Base-by-base conservation (phyloP, 2,888 invertebrate genomes). In the Apotomis turbidana region DNA sequence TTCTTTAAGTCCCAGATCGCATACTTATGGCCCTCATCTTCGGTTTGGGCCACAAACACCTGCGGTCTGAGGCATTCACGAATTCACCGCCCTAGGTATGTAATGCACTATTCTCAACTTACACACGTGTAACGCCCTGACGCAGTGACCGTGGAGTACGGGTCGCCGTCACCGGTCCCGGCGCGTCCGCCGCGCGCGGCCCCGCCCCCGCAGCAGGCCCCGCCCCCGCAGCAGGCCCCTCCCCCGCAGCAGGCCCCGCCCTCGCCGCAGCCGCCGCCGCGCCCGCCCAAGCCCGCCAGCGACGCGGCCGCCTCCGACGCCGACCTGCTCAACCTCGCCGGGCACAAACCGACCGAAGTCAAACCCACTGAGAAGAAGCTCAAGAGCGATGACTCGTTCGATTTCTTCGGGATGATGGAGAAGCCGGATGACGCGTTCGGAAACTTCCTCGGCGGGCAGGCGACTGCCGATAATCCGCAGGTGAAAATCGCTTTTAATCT, bases 381-480 rank as follows among this genome's bases (percentile, higher is more conserved):
- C 27, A 88, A 89, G 76, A 87, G 79, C 72, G 88, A 88, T 44
- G 95, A 94, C 81, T 94, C 95, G 0, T 94, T 95, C 58, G 96
- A 96, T 74, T 93, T 94, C 85, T 94, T 94, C 75, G 93, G 93
- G n/a, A 87, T 92, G 88, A 88, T 89, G 92, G 93, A 85, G 95
- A 97, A 94, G 88, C 87, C 80, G 58, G 93, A 92, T 68, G 93
- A 93, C 68, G 80, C 86, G 8, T 94, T 94, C 69, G 93, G 93
- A 1, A 93, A 93, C 77, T 94, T 94, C 77, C 81, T 93, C 4
- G 87, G 90, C 62, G 87, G 87, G n/a, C 46, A 67, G 44, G 82
- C 85, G 36, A 80, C 78, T 2, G 76, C 76, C 4, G 85, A 86
- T 52, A 86, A 84, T 75, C 73, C 77, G 10, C 78, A 81, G 80